phyloP scores from a whole-genome alignment of 2,113 vertebrate species.

The Lipophrys pholis region DNA sequence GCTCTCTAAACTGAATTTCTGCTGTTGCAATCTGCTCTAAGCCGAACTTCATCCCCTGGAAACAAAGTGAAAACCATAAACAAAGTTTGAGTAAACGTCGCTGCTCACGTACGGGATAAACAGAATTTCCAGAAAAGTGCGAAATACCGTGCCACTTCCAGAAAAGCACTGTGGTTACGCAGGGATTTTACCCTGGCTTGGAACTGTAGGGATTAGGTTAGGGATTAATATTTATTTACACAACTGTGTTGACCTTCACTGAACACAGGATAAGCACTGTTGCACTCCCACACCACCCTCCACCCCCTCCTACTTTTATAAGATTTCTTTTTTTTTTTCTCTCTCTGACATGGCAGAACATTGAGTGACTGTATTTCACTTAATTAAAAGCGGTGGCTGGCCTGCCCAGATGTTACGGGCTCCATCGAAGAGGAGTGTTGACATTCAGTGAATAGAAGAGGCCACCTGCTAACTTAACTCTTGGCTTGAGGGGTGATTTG shows the following conservation, averaged over 20 bases:
- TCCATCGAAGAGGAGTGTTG: slow-evolving; percentile 87
- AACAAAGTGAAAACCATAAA: slow-evolving; percentile 45
- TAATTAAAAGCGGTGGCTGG: slow-evolving; percentile 91
- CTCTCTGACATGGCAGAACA: slow-evolving; percentile 81
- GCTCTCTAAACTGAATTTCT: slow-evolving; percentile 25
- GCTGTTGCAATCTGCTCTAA: slow-evolving; percentile 19
- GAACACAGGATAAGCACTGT: slow-evolving; percentile 83
- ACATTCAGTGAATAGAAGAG: slow-evolving; percentile 89
- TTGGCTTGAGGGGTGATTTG: slow-evolving; percentile 90
- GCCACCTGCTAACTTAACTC: slow-evolving; percentile 95
- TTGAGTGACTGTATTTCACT: slow-evolving; percentile 86
- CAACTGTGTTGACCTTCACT: slow-evolving; percentile 83
- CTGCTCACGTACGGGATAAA: slow-evolving; percentile 27
- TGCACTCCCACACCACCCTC: slow-evolving; percentile 66
- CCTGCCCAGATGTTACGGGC: slow-evolving; percentile 88
- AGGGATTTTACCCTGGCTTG: slow-evolving; percentile 75
- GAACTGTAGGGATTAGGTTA: slow-evolving; percentile 84
- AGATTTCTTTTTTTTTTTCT: slow-evolving; percentile 70
- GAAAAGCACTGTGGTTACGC: slow-evolving; percentile 50
- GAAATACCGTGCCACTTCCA: slow-evolving; percentile 55
- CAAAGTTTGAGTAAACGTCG: slow-evolving; percentile 24
- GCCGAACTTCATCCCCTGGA: slow-evolving; percentile 33
- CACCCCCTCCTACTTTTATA: slow-evolving; percentile 62
- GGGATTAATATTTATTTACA: slow-evolving; percentile 86
- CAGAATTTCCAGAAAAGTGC: slow-evolving; percentile 37